phyloP scores from a whole-genome alignment of 2,888 invertebrate species.

The Octonoba sinensis region DNA sequence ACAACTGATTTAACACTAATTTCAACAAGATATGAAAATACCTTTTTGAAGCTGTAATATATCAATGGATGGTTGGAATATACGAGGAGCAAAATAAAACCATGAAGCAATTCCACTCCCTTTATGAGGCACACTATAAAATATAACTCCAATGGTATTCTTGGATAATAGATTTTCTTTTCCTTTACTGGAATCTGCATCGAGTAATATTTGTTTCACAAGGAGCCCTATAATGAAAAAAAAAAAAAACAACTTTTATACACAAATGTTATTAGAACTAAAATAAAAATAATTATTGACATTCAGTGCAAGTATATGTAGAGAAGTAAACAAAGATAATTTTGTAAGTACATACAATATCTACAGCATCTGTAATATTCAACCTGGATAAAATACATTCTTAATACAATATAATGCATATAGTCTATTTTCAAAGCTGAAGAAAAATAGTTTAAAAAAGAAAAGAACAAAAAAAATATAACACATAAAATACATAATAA shows the following conservation, averaged over 20 bases:
- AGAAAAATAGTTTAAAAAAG: no score
- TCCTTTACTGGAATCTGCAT: conserved; percentile 41
- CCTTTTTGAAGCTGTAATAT: conserved; percentile 85
- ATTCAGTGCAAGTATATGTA: no score
- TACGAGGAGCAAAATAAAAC: conserved; percentile 81
- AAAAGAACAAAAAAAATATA: no score
- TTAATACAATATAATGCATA: no score
- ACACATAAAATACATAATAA: no score
- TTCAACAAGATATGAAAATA: conserved; percentile 69
- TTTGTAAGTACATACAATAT: not conserved
- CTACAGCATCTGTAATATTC: no score
- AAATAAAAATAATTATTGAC: no score
- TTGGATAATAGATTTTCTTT: conserved; percentile 77
- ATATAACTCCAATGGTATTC: conserved; percentile 85
- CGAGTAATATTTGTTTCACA: conserved; percentile 83
- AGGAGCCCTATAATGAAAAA: conserved; percentile 76
- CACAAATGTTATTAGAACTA: no score
- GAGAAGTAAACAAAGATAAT: not conserved
- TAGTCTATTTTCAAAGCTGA: no score
- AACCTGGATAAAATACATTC: no score
- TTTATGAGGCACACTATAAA: conserved; percentile 90
- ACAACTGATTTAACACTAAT: no score
- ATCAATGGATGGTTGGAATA: conserved; percentile 89
- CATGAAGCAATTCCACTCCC: conserved; percentile 85
- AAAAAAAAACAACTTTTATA: no score